A percentile compares a stretch with the other conserved stretches of the same genome.
These are phyloP conservation scores for Ceyx cyanopectus DNA, from an alignment of 2,113 vertebrate species.

Conservation along the genomic window DNA sequence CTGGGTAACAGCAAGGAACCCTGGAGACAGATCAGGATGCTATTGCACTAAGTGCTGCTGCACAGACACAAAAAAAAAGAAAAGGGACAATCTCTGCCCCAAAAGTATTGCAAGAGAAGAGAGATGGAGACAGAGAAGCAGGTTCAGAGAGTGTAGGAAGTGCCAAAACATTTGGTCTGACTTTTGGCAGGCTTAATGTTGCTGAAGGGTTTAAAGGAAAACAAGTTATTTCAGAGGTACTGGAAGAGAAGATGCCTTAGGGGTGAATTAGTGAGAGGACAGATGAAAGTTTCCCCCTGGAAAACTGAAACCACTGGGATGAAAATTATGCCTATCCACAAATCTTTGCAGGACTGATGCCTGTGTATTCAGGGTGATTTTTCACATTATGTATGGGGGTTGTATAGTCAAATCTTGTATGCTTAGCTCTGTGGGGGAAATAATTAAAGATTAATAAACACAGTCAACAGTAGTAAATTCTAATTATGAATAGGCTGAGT, in stretches of 20 bases:
- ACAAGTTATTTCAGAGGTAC: neutral
- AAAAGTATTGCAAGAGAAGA: neutral
- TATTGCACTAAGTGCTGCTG: neutral
- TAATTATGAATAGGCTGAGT: neutral
- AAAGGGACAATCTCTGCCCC: neutral
- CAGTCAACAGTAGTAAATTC: neutral
- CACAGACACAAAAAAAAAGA: neutral
- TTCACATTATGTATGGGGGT: neutral
- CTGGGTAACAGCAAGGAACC: neutral
- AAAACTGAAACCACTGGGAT: neutral
- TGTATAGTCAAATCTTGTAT: neutral
- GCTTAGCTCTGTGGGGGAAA: neutral
- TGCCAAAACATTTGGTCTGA: neutral
- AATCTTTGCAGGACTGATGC: neutral
- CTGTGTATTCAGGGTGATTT: neutral
- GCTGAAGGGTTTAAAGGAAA: neutral
- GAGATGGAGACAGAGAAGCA: neutral
- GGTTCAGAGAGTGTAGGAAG: neutral
- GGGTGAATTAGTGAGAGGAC: neutral
- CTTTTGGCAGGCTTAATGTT: neutral
- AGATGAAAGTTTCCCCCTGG: neutral
- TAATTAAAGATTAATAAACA: constrained; percentile 33
- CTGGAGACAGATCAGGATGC: neutral
- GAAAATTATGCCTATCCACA: neutral
- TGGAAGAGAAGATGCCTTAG: neutral